Base-by-base conservation (phyloP, 2,797 vertebrate genomes). In the Melopsittacus undulatus region DNA sequence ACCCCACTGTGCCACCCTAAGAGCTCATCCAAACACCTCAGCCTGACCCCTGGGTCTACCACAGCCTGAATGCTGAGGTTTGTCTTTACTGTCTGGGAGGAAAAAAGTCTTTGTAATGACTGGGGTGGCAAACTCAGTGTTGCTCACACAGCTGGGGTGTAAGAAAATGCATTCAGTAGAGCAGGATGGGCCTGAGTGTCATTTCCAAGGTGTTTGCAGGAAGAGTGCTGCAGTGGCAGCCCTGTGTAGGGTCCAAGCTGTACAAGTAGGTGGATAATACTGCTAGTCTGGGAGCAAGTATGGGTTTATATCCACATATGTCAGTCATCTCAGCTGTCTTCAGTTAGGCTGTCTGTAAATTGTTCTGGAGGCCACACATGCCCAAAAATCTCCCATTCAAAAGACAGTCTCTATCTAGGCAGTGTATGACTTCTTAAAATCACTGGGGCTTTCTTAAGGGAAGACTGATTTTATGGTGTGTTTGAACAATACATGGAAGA, bases 151-250 rank as follows among this genome's bases (percentile, higher is more conserved):
- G 64, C 46, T 38, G 51, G 32, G 32, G 21, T 54, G 48, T 8
- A 36, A 52, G 49, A 43, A 49, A 54, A 46, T 1, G 10, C 0
- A 0, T n/a, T 59, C 5, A 11, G 29, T 16, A 23, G 38, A 42
- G 57, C 30, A 24, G 52, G n/a, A 30, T 1, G 1, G 63, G 26
- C 11, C 29, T 43, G 45, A 23, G 20, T 40, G 26, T 1, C 9
- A 5, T 22, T 43, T 34, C 24, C 10, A 34, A 59, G 56, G 40
- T 23, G 7, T 75, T 29, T 61, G 42, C 20, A 20, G 30, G 54
- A 78, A 40, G 29, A 34, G 26, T 5, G 11, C 16, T 17, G 36
- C 26, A 43, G 62, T 20, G 27, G 27, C 34, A 75, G 42, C 30
- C 27, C 38, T 13, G 4, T 26, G 38, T 43, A 34, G 18, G 8